Conservation (phyloP, 2,888 invertebrate species). For the Drosophila austrosaltans region DNA sequence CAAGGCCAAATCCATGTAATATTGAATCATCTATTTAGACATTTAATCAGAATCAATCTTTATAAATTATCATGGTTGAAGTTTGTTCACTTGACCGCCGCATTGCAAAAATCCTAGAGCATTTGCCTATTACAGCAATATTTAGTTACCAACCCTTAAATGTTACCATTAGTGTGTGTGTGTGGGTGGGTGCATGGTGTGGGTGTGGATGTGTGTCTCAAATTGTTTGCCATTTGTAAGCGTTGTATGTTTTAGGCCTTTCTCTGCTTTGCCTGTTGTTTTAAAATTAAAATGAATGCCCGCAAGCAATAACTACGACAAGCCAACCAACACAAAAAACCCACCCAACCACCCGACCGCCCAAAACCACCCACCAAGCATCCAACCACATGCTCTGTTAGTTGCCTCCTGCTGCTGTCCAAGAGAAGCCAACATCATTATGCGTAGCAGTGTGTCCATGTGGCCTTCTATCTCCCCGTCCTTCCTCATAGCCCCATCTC, state of each 20-base stretch:
- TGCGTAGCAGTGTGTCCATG: slow-evolving; percentile 72
- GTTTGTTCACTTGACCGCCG: slow-evolving; percentile 40
- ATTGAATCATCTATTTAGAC: no score
- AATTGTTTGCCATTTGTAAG: slow-evolving; percentile 80
- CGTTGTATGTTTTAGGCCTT: slow-evolving; percentile 74
- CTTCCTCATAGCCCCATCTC: not conserved
- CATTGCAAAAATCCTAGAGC: slow-evolving; percentile 27
- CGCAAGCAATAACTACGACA: slow-evolving; percentile 79
- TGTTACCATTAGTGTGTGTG: slow-evolving; percentile 23
- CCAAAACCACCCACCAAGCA: slow-evolving; percentile 15
- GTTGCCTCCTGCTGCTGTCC: slow-evolving; percentile 59
- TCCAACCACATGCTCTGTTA: slow-evolving; percentile 16
- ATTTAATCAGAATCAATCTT: not conserved
- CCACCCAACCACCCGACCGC: slow-evolving; percentile 20
- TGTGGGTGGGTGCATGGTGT: slow-evolving; percentile 20
- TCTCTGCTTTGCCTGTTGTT: slow-evolving; percentile 71
- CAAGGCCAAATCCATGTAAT: no score
- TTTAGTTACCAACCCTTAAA: slow-evolving; percentile 67
- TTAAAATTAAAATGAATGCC: slow-evolving; percentile 79
- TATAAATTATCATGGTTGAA: not conserved
- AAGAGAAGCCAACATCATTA: slow-evolving; percentile 79
- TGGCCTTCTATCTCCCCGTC: slow-evolving; percentile 5
- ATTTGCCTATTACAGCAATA: slow-evolving; percentile 35
- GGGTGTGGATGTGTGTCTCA: slow-evolving; percentile 44
- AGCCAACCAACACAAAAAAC: slow-evolving; percentile 39